Evolutionary conservation across 2,113 vertebrate genomes (phyloP), one percentile per base, ranked within the genome.

Genomic region (Orientallactaga bullata): DNA sequence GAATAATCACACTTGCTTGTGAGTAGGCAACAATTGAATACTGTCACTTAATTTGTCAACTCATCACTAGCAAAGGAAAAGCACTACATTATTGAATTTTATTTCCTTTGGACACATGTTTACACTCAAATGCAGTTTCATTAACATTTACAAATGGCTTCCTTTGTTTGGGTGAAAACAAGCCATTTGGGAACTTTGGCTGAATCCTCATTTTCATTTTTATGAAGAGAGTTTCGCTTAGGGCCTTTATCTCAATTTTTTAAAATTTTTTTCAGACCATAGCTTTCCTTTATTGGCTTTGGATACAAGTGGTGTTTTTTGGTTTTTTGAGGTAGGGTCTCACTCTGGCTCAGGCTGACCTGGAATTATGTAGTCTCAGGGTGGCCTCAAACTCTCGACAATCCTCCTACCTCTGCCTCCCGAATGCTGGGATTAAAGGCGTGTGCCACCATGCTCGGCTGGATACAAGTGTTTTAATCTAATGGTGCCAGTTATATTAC

Each of bases 51-150:
- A 80, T 88, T 92, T 92, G 51, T 83, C 16, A 4, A 10, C 42
- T 89, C 72, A 79, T 86, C 28, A 79, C 65, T 85, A 94, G n/a
- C 23, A 58, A 85, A 88, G 69, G 39, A 91, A 85, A 91, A 82
- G 20, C 61, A 80, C 10, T 93, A 17, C 7, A 66, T 93, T 24
- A 91, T 94, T 95, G 42, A 47, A 47, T 47, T 69, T 51, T 16
- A 85, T 85, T 71, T 71, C 65, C 32, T 96, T 55, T 93, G 60
- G 55, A 76, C 32, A 76, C 11, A 7, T 83, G 89, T 95, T n/a
- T 95, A 35, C n/a, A 71, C 11, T 90, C 26, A 90, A 63, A 74
- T 3, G 39, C 47, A 80, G 1, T 85, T 89, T 39, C 61, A 91
- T 28, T 51, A 60, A 23, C 10, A 26, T 77, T 9, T 24, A 21